Conservation (phyloP, 2,113 vertebrate species). For the Clarias batrachus region DNA sequence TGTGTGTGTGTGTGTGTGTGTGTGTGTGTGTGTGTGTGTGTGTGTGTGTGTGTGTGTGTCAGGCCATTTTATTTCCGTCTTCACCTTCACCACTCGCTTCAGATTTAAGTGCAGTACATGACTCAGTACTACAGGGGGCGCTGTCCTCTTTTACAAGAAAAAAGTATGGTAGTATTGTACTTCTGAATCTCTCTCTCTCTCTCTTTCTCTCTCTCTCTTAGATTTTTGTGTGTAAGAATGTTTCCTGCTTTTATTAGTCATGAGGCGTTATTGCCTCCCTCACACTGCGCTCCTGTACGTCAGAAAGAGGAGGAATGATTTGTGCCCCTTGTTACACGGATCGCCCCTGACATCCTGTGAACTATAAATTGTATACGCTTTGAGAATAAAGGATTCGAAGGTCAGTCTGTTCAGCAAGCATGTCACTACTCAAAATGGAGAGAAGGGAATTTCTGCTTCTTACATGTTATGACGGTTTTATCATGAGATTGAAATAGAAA, state of each 20-base stretch:
- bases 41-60: background rate
- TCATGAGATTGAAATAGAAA: background rate
- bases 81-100: background rate
- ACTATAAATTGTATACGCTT: background rate
- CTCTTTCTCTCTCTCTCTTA: no score
- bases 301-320: background rate
- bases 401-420: background rate
- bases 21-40: background rate
- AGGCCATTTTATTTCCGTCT: background rate
- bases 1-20: no score
- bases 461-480: background rate
- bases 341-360: background rate
- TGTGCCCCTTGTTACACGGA: background rate
- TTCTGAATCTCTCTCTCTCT: background rate
- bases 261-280: background rate
- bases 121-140: constrained; percentile 6
- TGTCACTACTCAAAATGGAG: background rate
- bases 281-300: background rate
- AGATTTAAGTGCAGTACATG: constrained; percentile 1
- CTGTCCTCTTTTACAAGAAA: constrained; percentile 3
- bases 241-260: background rate
- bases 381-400: background rate
- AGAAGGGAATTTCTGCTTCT: background rate
- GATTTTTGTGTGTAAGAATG: background rate
- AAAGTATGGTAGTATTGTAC: background rate